Conservation (phyloP, 2,888 invertebrate genomes). For the Phaonia tiefii region DNA sequence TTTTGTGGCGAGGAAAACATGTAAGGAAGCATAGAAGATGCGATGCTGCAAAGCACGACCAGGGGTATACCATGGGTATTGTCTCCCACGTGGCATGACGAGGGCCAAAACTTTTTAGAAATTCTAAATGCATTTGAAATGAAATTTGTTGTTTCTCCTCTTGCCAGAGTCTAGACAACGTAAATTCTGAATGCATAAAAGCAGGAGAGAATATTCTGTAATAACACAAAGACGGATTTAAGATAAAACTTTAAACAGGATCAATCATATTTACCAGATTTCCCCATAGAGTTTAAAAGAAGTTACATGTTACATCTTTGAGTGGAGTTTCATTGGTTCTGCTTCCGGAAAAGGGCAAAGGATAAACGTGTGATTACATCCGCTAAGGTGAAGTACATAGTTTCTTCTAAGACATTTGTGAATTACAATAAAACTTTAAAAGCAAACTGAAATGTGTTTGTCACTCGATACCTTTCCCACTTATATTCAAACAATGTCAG, state of each 20-base stretch:
- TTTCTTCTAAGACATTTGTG: no score
- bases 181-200: slow-evolving; percentile 46
- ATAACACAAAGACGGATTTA: slow-evolving; percentile 25
- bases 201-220: slow-evolving; percentile 10
- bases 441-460: no score
- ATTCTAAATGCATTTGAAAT: slow-evolving; percentile 64
- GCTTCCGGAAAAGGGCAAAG: no score
- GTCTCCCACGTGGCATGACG: not conserved
- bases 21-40: no score
- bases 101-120: slow-evolving; percentile 57
- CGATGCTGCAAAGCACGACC: slow-evolving; percentile 23
- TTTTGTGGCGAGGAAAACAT: slow-evolving; percentile 44
- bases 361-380: no score
- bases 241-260: slow-evolving; percentile 57
- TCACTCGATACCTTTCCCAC: no score
- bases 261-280: slow-evolving; percentile 59
- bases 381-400: no score
- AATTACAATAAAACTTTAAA: no score
- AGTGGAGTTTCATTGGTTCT: no score
- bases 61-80: slow-evolving; percentile 32
- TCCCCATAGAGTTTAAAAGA: no score
- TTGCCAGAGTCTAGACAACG: slow-evolving; percentile 61
- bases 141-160: slow-evolving; percentile 31
- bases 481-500: no score
- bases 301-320: no score